Percentiles rank a stretch among this genome's conserved stretches.
Evolutionary conservation across 2,113 vertebrate species (phyloP).

Genomic region (Pelecanoides urinatrix): DNA sequence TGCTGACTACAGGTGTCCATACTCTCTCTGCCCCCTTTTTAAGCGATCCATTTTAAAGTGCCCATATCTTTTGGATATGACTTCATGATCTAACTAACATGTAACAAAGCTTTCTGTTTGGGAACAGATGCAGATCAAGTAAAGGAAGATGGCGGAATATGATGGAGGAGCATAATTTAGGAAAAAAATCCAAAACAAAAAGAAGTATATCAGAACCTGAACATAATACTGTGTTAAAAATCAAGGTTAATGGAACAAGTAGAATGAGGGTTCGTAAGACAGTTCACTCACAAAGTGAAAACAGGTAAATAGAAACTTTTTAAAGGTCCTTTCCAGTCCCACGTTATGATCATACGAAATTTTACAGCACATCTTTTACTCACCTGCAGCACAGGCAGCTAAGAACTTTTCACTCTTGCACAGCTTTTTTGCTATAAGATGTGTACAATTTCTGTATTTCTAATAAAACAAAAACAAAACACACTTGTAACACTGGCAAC

Average conservation of each 20-base stretch:
- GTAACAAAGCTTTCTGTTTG: not conserved
- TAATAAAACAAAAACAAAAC: slow-evolving; percentile 61
- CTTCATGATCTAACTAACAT: not conserved
- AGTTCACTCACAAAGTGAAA: not conserved
- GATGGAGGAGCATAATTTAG: not conserved
- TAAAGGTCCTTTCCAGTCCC: not conserved
- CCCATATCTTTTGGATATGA: no score
- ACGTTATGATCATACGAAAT: not conserved
- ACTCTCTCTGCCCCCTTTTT: not conserved
- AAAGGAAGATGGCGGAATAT: not conserved
- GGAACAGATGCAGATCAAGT: not conserved
- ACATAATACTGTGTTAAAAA: not conserved
- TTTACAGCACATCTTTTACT: slow-evolving; percentile 46
- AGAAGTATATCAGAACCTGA: not conserved
- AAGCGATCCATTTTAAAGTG: not conserved
- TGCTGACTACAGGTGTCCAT: not conserved
- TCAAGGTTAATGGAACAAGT: not conserved
- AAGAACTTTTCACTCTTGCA: slow-evolving; percentile 91
- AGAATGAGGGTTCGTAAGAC: not conserved
- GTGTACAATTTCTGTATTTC: slow-evolving; percentile 85
- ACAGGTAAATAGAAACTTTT: not conserved
- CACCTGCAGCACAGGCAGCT: slow-evolving; percentile 92
- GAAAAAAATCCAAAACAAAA: not conserved
- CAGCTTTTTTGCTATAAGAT: slow-evolving; percentile 85
- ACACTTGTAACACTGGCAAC: not conserved